These are phyloP conservation scores for Heliconius ethilla DNA, from an alignment of 2,888 invertebrate genomes.

Conservation along the genomic window DNA sequence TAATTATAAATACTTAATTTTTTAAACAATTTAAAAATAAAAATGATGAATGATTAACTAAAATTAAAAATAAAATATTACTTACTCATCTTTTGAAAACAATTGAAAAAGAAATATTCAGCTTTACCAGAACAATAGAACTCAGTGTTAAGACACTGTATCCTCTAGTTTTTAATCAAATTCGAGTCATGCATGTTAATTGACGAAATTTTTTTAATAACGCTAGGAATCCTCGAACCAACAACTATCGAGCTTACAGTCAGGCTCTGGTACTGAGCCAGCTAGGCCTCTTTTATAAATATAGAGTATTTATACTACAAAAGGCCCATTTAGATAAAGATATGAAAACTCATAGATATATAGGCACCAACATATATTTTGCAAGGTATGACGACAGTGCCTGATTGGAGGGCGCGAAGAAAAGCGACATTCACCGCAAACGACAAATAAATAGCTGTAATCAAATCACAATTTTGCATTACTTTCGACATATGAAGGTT, in stretches of 20 bases:
- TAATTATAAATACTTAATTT: neutral
- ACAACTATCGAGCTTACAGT: neutral
- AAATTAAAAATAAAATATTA: neutral
- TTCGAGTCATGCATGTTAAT: too few relatives aligned
- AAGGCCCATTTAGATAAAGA: neutral
- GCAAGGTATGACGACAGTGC: conserved; percentile 27
- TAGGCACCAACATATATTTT: neutral
- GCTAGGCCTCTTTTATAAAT: neutral
- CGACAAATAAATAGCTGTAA: conserved; percentile 72
- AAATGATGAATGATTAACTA: neutral
- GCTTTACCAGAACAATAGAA: too few relatives aligned
- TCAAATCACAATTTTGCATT: conserved; percentile 68
- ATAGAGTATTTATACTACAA: neutral
- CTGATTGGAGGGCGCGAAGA: conserved; percentile 38
- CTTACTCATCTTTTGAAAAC: too few relatives aligned
- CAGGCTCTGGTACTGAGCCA: neutral
- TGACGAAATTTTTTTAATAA: neutral
- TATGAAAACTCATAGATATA: neutral
- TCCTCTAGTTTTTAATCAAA: too few relatives aligned
- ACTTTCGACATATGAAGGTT: conserved; percentile 56
- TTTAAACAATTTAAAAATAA: neutral
- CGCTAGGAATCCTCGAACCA: neutral
- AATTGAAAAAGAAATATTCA: too few relatives aligned
- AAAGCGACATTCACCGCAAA: conserved; percentile 56
- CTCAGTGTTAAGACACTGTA: too few relatives aligned